Base-by-base conservation (phyloP, 1,140 invertebrate species). In the Hormaphis cornu region DNA sequence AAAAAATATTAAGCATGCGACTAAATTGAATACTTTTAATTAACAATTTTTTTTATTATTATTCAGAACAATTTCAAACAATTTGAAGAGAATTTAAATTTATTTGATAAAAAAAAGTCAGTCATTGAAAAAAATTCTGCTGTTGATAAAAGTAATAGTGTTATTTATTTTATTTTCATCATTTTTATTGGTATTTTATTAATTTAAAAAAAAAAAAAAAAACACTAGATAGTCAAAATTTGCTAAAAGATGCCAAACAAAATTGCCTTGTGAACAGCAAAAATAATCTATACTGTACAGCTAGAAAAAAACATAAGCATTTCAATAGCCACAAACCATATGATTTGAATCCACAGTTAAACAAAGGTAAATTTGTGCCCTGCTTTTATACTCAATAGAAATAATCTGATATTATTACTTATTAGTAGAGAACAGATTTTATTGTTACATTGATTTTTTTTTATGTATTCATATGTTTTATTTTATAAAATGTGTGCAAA, bases 291-390 rank as follows among this genome's bases (percentile, higher is more conserved):
- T 58, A 35, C 22, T 8, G 20, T 24, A 24, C 16, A 58, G 24
- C 2, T 58, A 40, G 40, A 58, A 58, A 58, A 16, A 58, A 40
- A 37, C 2, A 7, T 16, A 35, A 24, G 24, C 4, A 16, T 22
- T 1, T 16, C 8, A 56, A 56, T 7, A 9, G 24, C 24, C 33
- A 40, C 26, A 63, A 20, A 46, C 24, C 37, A 28, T 28, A 46
- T 63, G 58, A 20, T 33, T 44, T 63, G n/a, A 44, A 22, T 7
- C 58, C 58, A 30, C 37, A 46, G 35, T 20, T 63, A 20, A 63
- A 63, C 20, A 63, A 46, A 63, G 58, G 58, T 63, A 63, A 63
- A 59, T 44, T 28, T 56, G 35, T 33, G n/a, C n/a, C n/a, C n/a
- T n/a, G n/a, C n/a, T n/a, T n/a, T n/a, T n/a, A n/a, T n/a, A n/a